Conservation (phyloP, 2,113 vertebrate genomes). For the Podocnemis expansa region DNA sequence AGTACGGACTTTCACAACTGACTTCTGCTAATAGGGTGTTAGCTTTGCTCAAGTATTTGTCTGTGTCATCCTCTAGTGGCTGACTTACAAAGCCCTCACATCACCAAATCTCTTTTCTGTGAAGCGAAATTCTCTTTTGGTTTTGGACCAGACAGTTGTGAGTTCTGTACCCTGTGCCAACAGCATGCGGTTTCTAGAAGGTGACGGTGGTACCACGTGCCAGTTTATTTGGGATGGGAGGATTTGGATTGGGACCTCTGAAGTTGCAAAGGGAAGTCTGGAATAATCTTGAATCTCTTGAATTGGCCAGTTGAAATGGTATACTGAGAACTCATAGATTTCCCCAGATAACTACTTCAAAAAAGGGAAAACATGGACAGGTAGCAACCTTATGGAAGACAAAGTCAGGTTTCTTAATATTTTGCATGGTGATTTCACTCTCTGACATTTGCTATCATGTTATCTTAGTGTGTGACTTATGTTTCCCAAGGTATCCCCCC, state of each 20-base stretch:
- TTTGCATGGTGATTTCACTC: neutral
- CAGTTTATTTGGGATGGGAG: neutral
- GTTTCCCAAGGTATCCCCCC: constrained; percentile 13
- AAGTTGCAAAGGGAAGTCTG: neutral
- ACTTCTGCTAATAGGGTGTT: neutral
- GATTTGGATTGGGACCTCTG: neutral
- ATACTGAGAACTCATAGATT: neutral
- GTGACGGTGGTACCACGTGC: neutral
- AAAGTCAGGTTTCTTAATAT: neutral
- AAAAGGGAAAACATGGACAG: neutral
- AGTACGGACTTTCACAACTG: neutral
- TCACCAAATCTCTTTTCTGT: neutral
- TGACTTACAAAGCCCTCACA: neutral
- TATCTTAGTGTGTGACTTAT: constrained; percentile 1
- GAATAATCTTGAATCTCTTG: neutral
- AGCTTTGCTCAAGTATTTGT: neutral
- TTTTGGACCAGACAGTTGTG: neutral
- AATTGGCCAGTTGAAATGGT: neutral
- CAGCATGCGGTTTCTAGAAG: neutral
- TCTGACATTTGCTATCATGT: neutral
- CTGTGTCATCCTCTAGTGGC: neutral
- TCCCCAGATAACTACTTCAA: neutral
- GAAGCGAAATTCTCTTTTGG: neutral
- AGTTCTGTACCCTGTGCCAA: neutral
- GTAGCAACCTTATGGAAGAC: neutral